Percentiles rank a stretch among this genome's conserved stretches.
Conservation (phyloP, 2,113 vertebrate genomes). For the Melanocharis versteri region DNA sequence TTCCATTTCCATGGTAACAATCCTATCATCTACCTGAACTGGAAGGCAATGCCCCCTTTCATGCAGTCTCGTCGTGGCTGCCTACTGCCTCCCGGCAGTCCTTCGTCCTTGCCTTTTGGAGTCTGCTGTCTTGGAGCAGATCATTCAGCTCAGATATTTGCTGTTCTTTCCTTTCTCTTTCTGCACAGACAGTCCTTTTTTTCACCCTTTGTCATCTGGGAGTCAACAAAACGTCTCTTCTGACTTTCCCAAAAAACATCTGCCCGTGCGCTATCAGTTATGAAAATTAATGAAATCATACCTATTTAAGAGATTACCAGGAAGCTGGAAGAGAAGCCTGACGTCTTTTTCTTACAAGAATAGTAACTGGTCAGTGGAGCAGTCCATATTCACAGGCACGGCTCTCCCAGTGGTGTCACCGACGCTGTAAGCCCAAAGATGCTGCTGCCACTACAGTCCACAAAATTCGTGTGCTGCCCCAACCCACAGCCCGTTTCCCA, state of each 20-base stretch:
- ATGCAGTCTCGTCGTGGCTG: not conserved
- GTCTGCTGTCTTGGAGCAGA: not conserved
- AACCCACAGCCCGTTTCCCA: not conserved
- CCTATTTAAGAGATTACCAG: not conserved
- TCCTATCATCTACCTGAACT: not conserved
- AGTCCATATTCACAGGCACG: accelerated
- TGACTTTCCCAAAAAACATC: not conserved
- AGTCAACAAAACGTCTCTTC: not conserved
- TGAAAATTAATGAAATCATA: not conserved
- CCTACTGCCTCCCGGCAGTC: not conserved
- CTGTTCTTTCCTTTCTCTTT: not conserved
- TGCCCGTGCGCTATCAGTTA: not conserved
- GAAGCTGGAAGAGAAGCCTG: not conserved
- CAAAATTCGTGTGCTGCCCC: not conserved
- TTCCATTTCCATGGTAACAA: not conserved
- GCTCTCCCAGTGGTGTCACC: not conserved
- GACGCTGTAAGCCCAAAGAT: not conserved
- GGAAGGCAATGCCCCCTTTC: not conserved
- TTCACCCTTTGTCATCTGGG: not conserved
- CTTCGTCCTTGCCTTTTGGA: not conserved
- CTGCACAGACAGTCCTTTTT: not conserved
- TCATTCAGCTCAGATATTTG: not conserved
- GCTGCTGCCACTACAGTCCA: not conserved
- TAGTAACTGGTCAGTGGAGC: not conserved
- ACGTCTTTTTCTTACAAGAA: not conserved